These are phyloP conservation scores for Lepilemur septentrionalis DNA, from an alignment of 2,797 vertebrate species.

Conservation along the genomic window DNA sequence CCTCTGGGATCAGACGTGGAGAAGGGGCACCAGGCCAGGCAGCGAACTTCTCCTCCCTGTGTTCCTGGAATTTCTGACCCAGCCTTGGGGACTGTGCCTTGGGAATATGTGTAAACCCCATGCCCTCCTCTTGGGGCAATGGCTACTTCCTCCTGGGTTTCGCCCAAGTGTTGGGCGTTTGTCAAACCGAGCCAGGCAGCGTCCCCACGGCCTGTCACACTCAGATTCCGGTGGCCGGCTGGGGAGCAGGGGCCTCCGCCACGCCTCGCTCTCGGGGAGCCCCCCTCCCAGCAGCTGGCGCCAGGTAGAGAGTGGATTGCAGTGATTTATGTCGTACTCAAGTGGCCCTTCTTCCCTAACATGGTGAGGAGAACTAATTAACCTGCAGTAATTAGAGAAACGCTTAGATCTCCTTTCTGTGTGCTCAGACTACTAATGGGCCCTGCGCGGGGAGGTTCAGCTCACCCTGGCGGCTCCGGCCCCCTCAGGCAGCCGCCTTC, in stretches of 20 bases:
- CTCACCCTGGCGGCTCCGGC: rapidly evolving
- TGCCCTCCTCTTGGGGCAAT: no score
- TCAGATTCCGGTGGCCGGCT: rapidly evolving
- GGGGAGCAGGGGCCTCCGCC: rapidly evolving
- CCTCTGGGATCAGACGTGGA: not conserved
- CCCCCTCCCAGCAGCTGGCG: not conserved
- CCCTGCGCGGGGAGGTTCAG: not conserved
- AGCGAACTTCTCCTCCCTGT: rapidly evolving
- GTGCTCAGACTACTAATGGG: conserved; percentile 27
- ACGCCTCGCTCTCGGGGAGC: rapidly evolving
- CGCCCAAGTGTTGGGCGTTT: not conserved
- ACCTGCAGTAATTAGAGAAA: conserved; percentile 62
- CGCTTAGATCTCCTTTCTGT: conserved; percentile 33
- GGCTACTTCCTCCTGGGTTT: not conserved
- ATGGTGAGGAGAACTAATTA: conserved; percentile 57
- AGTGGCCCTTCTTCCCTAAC: not conserved
- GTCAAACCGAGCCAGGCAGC: not conserved
- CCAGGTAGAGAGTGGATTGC: not conserved
- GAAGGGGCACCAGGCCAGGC: rapidly evolving
- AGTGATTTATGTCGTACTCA: not conserved
- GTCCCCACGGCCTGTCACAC: rapidly evolving
- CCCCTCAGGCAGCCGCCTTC: rapidly evolving
- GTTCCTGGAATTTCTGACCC: not conserved
- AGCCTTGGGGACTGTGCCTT: not conserved
- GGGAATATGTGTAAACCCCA: not conserved